Base-by-base conservation (phyloP, 35 echinoderm and acorn worm genomes). In the Hemicentrotus pulcherrimus region DNA sequence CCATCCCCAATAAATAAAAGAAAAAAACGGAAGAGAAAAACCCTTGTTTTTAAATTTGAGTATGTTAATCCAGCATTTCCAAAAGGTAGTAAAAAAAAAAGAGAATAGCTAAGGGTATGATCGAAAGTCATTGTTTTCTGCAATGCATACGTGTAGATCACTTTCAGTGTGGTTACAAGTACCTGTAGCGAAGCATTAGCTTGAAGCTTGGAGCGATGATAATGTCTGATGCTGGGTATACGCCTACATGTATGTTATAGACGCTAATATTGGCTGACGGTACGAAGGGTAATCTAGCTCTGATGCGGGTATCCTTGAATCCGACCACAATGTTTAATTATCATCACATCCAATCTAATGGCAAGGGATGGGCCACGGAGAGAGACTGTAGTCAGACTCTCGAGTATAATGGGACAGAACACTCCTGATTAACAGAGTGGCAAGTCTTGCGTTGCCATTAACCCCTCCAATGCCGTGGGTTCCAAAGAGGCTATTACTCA, bases 291-390 rank as follows among this genome's bases (percentile, higher is more conserved):
- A 78, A 78, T 55, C 50, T 55, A 55, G 65, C 65, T 78, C 65
- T 78, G 65, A 78, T 78, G 65, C 65, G 19, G 65, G 65, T 28
- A 78, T 78, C 65, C 65, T 78, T 78, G 65, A 78, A 78, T 78
- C 65, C 65, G 24, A 78, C 65, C 65, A 78, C 65, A 78, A 78
- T 78, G 65, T 78, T 78, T 78, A 78, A 78, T 78, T 78, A 78
- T 78, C 65, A n/a, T 78, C 65, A 78, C 65, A 78, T 78, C 65
- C 65, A 78, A 78, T 78, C 65, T 78, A 78, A 78, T 78, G 65
- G 65, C 65, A n/a, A 28, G 65, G 65, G 65, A 78, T 78, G 65
- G 65, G 65, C 65, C 65, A n/a, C 65, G 19, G 65, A 78, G 65
- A 78, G 65, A 78, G 65, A 78, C 65, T 78, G 65, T 28, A 78